A percentile compares a stretch with the other conserved stretches of the same genome.
Evolutionary conservation across 2,797 vertebrate species (phyloP).

Genomic region (Forpus xanthops): DNA sequence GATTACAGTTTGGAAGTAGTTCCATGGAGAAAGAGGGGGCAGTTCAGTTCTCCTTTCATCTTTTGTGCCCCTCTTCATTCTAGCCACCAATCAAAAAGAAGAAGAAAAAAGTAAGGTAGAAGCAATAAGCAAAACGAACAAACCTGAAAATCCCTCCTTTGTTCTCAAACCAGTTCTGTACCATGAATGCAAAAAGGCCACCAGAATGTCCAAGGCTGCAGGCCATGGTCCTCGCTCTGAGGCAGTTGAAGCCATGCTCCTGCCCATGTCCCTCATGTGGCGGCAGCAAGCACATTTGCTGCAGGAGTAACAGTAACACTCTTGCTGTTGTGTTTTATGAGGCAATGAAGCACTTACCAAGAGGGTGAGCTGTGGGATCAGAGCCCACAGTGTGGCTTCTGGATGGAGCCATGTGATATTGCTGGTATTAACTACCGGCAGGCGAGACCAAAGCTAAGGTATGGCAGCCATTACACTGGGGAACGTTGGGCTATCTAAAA

Average conservation of each 20-base stretch:
- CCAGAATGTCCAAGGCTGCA: neutral
- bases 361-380: neutral
- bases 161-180: neutral
- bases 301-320: neutral
- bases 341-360: neutral
- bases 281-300: neutral
- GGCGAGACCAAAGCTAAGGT: neutral
- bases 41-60: neutral
- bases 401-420: neutral
- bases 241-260: neutral
- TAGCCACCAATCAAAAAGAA: neutral
- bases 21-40: neutral
- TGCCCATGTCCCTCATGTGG: neutral
- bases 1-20: neutral
- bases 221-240: neutral
- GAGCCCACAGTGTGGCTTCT: neutral
- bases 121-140: neutral
- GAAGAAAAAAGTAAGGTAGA: neutral
- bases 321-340: neutral
- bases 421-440: neutral
- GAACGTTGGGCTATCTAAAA: neutral
- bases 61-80: neutral
- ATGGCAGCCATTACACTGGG: neutral
- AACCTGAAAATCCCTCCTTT: neutral
- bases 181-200: neutral